These are phyloP conservation scores for Spialia ferax DNA, from an alignment of 2,888 invertebrate genomes.

Conservation along the genomic window DNA sequence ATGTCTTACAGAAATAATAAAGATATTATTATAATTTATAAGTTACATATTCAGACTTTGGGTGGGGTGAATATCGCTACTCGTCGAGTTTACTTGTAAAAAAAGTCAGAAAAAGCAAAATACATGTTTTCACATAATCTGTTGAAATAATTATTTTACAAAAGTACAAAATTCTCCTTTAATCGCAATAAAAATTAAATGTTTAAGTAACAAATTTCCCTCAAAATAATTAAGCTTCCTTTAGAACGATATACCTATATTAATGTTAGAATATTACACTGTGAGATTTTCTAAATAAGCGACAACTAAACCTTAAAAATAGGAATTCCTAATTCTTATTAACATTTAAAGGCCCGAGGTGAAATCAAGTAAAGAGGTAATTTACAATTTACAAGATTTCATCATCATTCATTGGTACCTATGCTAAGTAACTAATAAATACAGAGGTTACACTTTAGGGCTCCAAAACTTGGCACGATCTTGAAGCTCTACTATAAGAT, in stretches of 20 bases:
- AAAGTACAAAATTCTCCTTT: conserved; percentile 28
- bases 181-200: conserved; percentile 4
- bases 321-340: conserved; percentile 32
- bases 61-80: conserved; percentile 30
- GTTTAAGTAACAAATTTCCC: too few species aligned
- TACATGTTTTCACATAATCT: conserved; percentile 1
- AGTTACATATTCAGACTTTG: conserved; percentile 38
- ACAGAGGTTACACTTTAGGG: conserved; percentile 30
- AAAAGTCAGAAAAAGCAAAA: neutral
- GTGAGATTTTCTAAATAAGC: conserved; percentile 24
- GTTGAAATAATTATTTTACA: conserved; percentile 32
- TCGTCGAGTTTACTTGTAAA: neutral
- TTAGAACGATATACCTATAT: too few species aligned
- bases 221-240: too few species aligned
- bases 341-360: conserved; percentile 56
- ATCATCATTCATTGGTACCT: conserved; percentile 54
- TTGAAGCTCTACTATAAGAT: conserved; percentile 31
- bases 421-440: conserved; percentile 41
- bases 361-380: conserved; percentile 78
- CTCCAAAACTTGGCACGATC: conserved; percentile 18
- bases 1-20: conserved; percentile 18
- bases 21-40: conserved; percentile 7
- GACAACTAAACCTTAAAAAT: conserved; percentile 43
- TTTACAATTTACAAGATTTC: conserved; percentile 82
- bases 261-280: conserved; percentile 2